Percentiles rank a stretch among this genome's conserved stretches.
phyloP scores from a whole-genome alignment of 2,113 vertebrate genomes.

The Chloropsis cyanopogon region DNA sequence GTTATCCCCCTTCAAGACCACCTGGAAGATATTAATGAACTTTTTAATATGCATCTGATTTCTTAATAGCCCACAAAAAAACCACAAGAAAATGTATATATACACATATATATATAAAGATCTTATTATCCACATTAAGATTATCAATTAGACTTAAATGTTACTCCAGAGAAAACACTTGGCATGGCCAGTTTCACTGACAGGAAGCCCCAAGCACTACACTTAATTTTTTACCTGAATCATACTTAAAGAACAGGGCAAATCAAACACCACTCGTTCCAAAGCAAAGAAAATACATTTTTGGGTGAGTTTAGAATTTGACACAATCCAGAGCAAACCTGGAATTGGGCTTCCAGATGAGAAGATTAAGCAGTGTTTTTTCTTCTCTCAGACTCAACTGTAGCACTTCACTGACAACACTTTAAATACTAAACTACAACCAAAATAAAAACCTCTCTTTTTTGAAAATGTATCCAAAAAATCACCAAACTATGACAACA shows the following conservation, averaged over 20 bases:
- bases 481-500: neutral
- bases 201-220: neutral
- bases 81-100: too few relatives aligned
- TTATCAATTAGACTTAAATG: neutral
- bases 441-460: neutral
- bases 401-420: neutral
- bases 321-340: neutral
- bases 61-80: neutral
- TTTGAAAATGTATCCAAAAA: neutral
- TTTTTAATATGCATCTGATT: neutral
- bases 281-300: neutral
- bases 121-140: neutral
- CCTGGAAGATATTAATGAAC: constrained; percentile 74
- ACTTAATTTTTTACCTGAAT: neutral
- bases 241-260: neutral
- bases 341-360: neutral
- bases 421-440: neutral
- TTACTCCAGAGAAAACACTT: neutral
- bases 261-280: neutral
- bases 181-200: neutral
- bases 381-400: neutral
- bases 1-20: constrained; percentile 90
- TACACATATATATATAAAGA: neutral
- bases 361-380: neutral
- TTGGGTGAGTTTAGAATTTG: neutral